A percentile compares a stretch with the other conserved stretches of the same genome.
These are phyloP conservation scores for Drosophila navojoa DNA, from an alignment of 1,140 invertebrate species.

Conservation along the genomic window DNA sequence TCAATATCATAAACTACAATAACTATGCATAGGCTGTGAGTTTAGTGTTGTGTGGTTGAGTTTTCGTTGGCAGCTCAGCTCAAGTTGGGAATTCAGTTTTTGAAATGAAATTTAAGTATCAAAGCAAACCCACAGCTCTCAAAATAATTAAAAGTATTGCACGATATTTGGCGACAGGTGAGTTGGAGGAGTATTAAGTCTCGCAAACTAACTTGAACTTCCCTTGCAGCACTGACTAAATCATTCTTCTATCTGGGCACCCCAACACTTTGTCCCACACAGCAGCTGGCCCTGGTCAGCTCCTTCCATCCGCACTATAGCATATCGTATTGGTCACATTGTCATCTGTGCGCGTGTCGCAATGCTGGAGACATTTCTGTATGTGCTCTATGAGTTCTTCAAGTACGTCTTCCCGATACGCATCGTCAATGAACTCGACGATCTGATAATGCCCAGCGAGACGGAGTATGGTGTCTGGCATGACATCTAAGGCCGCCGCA, in stretches of 20 bases:
- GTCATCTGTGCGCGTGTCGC: conserved; percentile 6
- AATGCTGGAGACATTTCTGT: conserved; percentile 52
- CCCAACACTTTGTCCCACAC: conserved; percentile 34
- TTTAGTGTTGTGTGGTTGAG: not conserved
- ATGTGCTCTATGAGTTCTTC: conserved; percentile 55
- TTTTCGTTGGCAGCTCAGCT: not conserved
- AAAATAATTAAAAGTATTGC: conserved; percentile 60
- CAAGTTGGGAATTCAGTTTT: conserved; percentile 42
- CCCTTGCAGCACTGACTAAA: conserved; percentile 36
- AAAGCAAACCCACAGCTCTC: conserved; percentile 53
- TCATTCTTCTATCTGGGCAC: conserved; percentile 52
- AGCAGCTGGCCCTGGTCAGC: conserved; percentile 25
- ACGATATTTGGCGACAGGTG: conserved; percentile 35
- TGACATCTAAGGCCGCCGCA: conserved; percentile 35
- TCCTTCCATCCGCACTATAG: conserved; percentile 28
- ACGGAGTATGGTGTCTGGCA: conserved; percentile 44
- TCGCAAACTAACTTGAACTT: no score
- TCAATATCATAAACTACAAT: no score
- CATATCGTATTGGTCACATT: conserved; percentile 22
- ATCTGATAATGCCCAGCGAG: conserved; percentile 21
- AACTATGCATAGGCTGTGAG: not conserved
- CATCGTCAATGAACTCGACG: conserved; percentile 55
- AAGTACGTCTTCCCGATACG: conserved; percentile 55
- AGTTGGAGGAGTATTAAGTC: conserved; percentile 23
- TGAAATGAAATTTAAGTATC: conserved; percentile 76